A percentile compares a stretch with the other conserved stretches of the same genome.
These are phyloP conservation scores for Pollicipes pollicipes DNA, from an alignment of 1,140 invertebrate genomes.

Conservation along the genomic window DNA sequence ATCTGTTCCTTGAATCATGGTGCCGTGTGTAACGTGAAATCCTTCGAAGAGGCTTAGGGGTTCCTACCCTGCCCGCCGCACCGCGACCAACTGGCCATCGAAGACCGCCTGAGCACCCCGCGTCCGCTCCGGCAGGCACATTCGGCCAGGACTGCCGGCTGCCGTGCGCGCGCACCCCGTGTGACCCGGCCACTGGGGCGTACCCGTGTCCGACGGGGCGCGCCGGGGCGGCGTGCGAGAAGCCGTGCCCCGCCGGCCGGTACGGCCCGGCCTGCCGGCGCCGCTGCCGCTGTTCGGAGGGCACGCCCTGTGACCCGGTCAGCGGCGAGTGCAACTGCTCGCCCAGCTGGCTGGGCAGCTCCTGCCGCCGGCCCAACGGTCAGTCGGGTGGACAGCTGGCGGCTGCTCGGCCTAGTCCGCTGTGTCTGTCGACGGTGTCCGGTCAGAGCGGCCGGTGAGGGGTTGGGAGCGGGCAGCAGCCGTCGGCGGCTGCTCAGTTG, in stretches of 20 bases:
- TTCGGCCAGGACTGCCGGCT: slow-evolving; percentile 52
- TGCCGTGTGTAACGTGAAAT: too few relatives aligned
- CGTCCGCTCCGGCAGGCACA: slow-evolving; percentile 11
- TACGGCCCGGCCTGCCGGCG: slow-evolving; percentile 12
- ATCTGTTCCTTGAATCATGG: too few relatives aligned
- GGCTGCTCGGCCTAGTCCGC: too few relatives aligned
- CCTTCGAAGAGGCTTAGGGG: too few relatives aligned
- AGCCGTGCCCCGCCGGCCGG: slow-evolving; percentile 16
- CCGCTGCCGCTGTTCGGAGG: neutral
- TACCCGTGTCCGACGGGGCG: slow-evolving; percentile 57
- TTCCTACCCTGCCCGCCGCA: too few relatives aligned
- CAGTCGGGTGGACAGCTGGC: too few relatives aligned
- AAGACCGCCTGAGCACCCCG: slow-evolving; percentile 23
- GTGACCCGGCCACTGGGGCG: slow-evolving; percentile 60
- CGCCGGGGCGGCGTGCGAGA: slow-evolving; percentile 39
- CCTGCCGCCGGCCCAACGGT: neutral
- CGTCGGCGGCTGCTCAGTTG: too few relatives aligned
- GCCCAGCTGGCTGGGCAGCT: neutral
- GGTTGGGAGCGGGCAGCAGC: too few relatives aligned
- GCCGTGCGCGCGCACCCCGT: slow-evolving; percentile 66
- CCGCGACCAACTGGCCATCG: too few relatives aligned
- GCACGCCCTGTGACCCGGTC: neutral
- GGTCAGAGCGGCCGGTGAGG: too few relatives aligned
- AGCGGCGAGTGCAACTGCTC: neutral
- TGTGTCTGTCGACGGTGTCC: too few relatives aligned